Conservation (phyloP, 2,797 vertebrate species). For the Calcarius lapponicus region DNA sequence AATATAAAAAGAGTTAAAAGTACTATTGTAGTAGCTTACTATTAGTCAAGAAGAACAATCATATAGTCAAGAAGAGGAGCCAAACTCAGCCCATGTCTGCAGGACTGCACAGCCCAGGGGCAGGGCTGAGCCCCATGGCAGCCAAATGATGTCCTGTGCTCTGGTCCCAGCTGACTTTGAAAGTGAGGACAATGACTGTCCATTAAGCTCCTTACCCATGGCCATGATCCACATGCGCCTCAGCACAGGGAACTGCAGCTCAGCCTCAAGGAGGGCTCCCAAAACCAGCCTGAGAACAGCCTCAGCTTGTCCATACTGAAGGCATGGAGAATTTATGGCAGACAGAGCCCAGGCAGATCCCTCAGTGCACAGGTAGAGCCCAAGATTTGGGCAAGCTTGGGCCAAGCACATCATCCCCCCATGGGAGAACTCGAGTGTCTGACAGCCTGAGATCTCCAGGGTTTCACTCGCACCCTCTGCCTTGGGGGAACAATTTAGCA, state of each 20-base stretch:
- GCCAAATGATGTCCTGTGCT: fast-evolving
- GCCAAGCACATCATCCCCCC: not conserved
- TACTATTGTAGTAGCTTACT: not conserved
- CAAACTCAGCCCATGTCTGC: not conserved
- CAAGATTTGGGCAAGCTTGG: not conserved
- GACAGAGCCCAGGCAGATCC: not conserved
- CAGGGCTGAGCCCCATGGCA: not conserved
- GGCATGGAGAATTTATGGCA: not conserved
- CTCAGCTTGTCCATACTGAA: not conserved
- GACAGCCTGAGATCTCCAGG: not conserved
- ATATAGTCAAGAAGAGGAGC: not conserved
- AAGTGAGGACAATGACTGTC: not conserved
- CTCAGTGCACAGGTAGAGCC: not conserved
- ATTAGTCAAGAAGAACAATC: not conserved
- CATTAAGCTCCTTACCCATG: not conserved
- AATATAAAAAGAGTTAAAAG: not conserved
- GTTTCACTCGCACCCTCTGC: not conserved
- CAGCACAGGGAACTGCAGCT: not conserved
- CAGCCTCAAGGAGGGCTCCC: not conserved
- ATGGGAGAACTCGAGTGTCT: fast-evolving
- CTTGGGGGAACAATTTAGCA: not conserved
- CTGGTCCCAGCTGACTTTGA: not conserved
- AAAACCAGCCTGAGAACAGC: not conserved
- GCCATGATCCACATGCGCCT: not conserved
- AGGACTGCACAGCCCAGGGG: not conserved